Evolutionary conservation across 2,113 vertebrate species (phyloP), one percentile per base, ranked within the genome.

Genomic region (Conger conger): DNA sequence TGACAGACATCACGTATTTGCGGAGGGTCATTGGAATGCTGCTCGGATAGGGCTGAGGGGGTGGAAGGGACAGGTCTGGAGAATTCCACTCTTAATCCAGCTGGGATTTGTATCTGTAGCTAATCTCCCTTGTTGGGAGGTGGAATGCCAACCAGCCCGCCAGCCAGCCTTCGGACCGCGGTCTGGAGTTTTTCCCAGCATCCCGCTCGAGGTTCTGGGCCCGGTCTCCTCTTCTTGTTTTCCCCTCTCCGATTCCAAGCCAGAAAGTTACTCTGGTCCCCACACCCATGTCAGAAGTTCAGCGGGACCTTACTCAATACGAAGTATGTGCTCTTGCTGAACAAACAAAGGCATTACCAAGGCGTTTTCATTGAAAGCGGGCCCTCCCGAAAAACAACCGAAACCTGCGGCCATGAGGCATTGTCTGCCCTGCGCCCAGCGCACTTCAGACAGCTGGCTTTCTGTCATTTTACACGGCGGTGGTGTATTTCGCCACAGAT

Each of bases 41-140:
- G 45, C 45, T 13, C 11, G 45, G 45, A 1, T 1, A 50, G 11
- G 68, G 68, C 5, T 2, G 23, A 81, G 76, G 85, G 84, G 83
- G 85, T 85, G 53, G 76, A 85, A 63, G 5, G n/a, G n/a, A 37
- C 33, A 18, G 50, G 50, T 57, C n/a, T 60, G 33, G 86, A 86
- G 86, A 88, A 87, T 86, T 86, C 78, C 38, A 80, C 86, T 85
- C 84, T 87, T 89, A 87, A 83, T 86, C 68, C 50, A 4, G 57
- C 82, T 15, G 15, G 83, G 68, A 40, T 30, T 36, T 88, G 78
- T 86, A 50, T 82, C 87, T 68, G 76, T 45, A 88, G 68, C 82
- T 85, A 81, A 89, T 85, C 57, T 37, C 20, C 81, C 33, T 68
- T 30, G 40, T 17, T 30, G 73, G 30, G 76, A 37, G 36, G 76